A percentile compares a stretch with the other conserved stretches of the same genome.
phyloP scores from a whole-genome alignment of 2,888 invertebrate species.

The Stenolophus ochropezus region DNA sequence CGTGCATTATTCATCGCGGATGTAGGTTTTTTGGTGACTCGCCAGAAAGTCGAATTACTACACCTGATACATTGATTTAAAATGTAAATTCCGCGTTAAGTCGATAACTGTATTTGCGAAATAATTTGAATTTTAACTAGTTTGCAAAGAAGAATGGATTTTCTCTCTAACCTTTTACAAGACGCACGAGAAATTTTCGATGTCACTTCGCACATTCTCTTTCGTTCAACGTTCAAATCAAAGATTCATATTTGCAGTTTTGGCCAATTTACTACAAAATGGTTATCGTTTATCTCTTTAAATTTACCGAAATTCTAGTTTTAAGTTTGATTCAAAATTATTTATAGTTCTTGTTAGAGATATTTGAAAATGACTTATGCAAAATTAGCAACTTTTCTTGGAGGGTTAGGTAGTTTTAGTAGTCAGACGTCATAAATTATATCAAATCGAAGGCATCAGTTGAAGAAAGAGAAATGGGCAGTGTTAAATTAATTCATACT shows the following conservation, averaged over 20 bases:
- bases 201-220: background rate
- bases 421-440: too few species aligned
- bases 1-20: constrained; percentile 38
- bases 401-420: too few species aligned
- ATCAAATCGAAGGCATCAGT: too few species aligned
- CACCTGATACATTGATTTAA: constrained; percentile 48
- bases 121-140: constrained; percentile 54
- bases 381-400: too few species aligned
- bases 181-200: background rate
- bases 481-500: too few species aligned
- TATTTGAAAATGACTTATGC: too few species aligned
- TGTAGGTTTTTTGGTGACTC: constrained; percentile 18
- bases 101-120: constrained; percentile 45
- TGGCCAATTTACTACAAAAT: too few species aligned
- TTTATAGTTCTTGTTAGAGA: too few species aligned
- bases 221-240: background rate
- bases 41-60: constrained; percentile 5
- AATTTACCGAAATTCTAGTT: too few species aligned
- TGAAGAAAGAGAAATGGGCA: too few species aligned
- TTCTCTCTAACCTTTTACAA: constrained; percentile 20
- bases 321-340: too few species aligned
- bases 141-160: constrained; percentile 47
- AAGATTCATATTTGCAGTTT: background rate
- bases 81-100: constrained; percentile 44
- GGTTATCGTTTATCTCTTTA: too few species aligned